phyloP scores from a whole-genome alignment of 2,797 vertebrate species.

The Acrossocheilus fasciatus region DNA sequence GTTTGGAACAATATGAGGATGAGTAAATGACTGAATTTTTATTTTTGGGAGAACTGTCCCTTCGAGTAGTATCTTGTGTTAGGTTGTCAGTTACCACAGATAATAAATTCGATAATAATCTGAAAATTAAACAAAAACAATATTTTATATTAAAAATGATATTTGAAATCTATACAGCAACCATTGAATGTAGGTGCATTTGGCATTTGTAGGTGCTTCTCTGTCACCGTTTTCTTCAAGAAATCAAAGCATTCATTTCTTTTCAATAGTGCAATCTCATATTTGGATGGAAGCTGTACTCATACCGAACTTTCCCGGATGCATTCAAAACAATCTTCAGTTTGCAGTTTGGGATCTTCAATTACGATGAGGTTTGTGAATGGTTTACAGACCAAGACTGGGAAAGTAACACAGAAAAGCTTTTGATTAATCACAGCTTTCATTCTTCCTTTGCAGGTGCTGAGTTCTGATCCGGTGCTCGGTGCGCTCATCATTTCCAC shows the following conservation, averaged over 20 bases:
- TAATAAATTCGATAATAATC: not conserved
- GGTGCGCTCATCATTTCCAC: conserved; percentile 92
- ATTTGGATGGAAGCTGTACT: conserved; percentile 93
- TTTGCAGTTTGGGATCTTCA: conserved; percentile 95
- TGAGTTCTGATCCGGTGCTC: conserved; percentile 89
- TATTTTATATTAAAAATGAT: not conserved
- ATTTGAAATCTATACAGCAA: not conserved
- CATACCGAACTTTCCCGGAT: conserved; percentile 91
- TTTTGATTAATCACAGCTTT: not conserved
- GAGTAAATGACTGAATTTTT: not conserved
- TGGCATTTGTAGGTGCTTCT: not conserved
- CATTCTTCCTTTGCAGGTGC: conserved; percentile 76
- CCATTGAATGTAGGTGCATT: too few species aligned
- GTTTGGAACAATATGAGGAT: not conserved
- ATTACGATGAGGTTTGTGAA: conserved; percentile 90
- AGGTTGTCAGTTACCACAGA: not conserved
- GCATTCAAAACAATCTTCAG: conserved; percentile 92
- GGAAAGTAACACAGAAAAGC: not conserved
- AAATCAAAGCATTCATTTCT: conserved; percentile 11
- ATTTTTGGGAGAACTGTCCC: not conserved
- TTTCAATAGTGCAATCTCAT: conserved; percentile 88
- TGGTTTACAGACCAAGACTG: too few species aligned
- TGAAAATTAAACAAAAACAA: not conserved
- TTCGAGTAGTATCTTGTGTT: not conserved
- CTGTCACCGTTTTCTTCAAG: not conserved